A percentile compares a stretch with the other conserved stretches of the same genome.
Evolutionary conservation across 2,888 invertebrate species (phyloP).

Genomic region (Coenonympha arcania): DNA sequence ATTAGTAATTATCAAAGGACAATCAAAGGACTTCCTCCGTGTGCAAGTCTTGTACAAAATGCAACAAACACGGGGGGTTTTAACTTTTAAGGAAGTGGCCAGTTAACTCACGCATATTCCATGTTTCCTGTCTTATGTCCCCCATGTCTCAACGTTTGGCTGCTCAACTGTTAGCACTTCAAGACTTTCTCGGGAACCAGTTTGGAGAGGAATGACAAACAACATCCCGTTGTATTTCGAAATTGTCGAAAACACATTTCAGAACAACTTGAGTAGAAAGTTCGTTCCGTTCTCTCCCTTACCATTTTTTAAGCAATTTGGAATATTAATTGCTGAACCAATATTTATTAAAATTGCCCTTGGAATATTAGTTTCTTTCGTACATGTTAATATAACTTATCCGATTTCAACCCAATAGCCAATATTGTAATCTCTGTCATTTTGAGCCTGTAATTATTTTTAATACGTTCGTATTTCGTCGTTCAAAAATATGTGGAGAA

Average conservation of each 20-base stretch:
- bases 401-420: too few species aligned
- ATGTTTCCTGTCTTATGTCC: conserved; percentile 60
- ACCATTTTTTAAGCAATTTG: neutral
- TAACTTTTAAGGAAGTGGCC: conserved; percentile 63
- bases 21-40: conserved; percentile 34
- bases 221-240: conserved; percentile 21
- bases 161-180: conserved; percentile 49
- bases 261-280: neutral
- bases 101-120: conserved; percentile 65
- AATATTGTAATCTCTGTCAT: too few species aligned
- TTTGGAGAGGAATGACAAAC: conserved; percentile 26
- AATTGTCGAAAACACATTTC: conserved; percentile 3
- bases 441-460: neutral
- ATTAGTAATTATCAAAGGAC: conserved; percentile 22
- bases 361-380: too few species aligned
- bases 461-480: neutral
- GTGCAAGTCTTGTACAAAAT: conserved; percentile 31
- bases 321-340: too few species aligned
- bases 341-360: too few species aligned
- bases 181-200: conserved; percentile 36
- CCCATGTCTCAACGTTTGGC: conserved; percentile 34
- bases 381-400: too few species aligned
- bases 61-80: conserved; percentile 46
- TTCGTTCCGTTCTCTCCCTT: neutral
- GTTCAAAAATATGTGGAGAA: too few species aligned